These are phyloP conservation scores for Pica pica DNA, from an alignment of 2,113 vertebrate species.

Conservation along the genomic window DNA sequence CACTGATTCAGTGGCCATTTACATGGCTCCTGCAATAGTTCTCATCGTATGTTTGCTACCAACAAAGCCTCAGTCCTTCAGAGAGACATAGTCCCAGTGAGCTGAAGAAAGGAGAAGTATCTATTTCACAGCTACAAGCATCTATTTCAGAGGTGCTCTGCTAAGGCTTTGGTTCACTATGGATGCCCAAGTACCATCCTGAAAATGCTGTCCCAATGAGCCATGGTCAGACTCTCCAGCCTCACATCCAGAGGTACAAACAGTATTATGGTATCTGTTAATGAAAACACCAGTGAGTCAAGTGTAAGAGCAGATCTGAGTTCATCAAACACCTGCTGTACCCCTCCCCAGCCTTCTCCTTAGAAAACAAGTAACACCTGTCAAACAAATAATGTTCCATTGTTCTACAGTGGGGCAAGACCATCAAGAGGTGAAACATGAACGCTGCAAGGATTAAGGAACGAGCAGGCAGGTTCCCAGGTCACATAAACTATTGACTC, in stretches of 20 bases:
- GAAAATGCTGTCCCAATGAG: background rate
- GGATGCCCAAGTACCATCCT: background rate
- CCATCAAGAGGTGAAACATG: background rate
- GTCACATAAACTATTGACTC: background rate
- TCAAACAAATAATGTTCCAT: fast-evolving
- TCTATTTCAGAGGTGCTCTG: background rate
- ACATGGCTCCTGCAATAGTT: background rate
- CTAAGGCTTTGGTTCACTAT: background rate
- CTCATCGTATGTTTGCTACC: background rate
- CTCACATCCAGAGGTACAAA: background rate
- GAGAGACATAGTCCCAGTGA: background rate
- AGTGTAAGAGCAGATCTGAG: background rate
- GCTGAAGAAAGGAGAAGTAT: background rate
- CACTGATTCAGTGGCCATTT: background rate
- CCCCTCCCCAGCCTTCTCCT: background rate
- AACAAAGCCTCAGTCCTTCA: background rate
- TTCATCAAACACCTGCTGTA: background rate
- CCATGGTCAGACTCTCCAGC: background rate
- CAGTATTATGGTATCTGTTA: background rate
- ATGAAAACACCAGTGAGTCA: background rate
- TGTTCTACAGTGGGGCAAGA: background rate
- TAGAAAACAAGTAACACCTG: background rate
- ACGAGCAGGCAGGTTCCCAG: background rate
- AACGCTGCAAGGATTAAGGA: background rate
- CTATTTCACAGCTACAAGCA: background rate